These are phyloP conservation scores for Nesometra sesokonis DNA, from an alignment of 35 echinoderm and acorn worm species.

Conservation along the genomic window DNA sequence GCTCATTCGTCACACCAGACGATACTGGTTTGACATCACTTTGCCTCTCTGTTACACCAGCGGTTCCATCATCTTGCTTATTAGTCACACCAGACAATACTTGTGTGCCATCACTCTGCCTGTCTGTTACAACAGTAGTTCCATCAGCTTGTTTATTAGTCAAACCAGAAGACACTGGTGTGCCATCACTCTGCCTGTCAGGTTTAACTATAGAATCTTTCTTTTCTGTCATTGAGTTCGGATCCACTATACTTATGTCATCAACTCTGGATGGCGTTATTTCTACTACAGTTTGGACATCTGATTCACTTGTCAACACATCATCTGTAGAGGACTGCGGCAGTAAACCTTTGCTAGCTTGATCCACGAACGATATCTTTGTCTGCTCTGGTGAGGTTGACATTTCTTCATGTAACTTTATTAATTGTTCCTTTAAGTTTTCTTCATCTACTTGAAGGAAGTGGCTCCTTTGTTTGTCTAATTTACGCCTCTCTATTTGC, in stretches of 20 bases:
- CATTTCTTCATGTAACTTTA: not conserved
- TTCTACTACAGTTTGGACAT: not conserved
- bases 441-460: conserved; percentile 44
- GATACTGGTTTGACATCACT: too few relatives aligned
- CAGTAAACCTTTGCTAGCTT: too few relatives aligned
- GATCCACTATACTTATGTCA: not conserved
- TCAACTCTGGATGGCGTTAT: not conserved
- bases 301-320: not conserved
- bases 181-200: too few relatives aligned
- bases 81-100: too few relatives aligned
- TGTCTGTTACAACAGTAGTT: too few relatives aligned
- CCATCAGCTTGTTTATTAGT: too few relatives aligned
- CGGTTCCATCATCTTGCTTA: too few relatives aligned
- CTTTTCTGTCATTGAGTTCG: not conserved
- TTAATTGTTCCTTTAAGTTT: conserved; percentile 19
- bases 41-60: too few relatives aligned
- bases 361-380: not conserved
- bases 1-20: too few relatives aligned
- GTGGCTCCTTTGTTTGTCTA: conserved; percentile 38
- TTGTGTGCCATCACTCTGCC: too few relatives aligned
- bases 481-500: conserved; percentile 44
- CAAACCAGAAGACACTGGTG: too few relatives aligned
- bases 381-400: not conserved
- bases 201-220: too few relatives aligned
- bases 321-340: not conserved